Evolutionary conservation across 2,797 vertebrate species (phyloP).

Genomic region (Cichlasoma orientale): DNA sequence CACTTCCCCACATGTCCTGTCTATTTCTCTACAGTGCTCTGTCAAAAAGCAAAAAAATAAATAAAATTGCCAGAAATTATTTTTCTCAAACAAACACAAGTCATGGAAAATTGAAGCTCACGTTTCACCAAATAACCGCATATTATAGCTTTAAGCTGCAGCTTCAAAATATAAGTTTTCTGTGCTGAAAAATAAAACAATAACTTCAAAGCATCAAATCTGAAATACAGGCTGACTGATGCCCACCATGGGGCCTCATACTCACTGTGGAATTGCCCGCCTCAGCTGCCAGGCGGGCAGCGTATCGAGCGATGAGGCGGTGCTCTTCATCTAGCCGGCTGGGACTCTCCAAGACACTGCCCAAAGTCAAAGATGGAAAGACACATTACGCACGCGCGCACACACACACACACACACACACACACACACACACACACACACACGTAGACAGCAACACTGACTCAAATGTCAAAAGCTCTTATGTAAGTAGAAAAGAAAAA

Average conservation of each 20-base stretch:
- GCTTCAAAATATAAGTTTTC: not conserved
- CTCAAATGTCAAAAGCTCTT: conserved; percentile 23
- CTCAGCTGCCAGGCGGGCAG: conserved; percentile 93
- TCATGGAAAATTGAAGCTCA: not conserved
- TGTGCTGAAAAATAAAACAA: not conserved
- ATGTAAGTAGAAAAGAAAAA: conserved; percentile 14
- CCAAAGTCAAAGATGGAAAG: conserved; percentile 49
- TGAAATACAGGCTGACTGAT: conserved; percentile 34
- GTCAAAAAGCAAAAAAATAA: not conserved
- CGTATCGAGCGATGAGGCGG: conserved; percentile 94
- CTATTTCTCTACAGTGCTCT: not conserved
- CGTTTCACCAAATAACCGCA: not conserved
- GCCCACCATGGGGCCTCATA: conserved; percentile 34
- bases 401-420: conserved; percentile 5
- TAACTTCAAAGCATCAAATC: conserved; percentile 27
- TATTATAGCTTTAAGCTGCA: not conserved
- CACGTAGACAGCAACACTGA: conserved; percentile 11
- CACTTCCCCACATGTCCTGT: not conserved
- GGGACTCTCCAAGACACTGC: conserved; percentile 93
- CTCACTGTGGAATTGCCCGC: conserved; percentile 91
- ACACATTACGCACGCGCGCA: conserved; percentile 39
- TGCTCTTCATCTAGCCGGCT: conserved; percentile 95
- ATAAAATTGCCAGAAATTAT: not conserved
- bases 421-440: not conserved
- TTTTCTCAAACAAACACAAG: not conserved